A percentile compares a stretch with the other conserved stretches of the same genome.
Conservation (phyloP, 2,113 vertebrate species). For the Neotragus pygmaeus region DNA sequence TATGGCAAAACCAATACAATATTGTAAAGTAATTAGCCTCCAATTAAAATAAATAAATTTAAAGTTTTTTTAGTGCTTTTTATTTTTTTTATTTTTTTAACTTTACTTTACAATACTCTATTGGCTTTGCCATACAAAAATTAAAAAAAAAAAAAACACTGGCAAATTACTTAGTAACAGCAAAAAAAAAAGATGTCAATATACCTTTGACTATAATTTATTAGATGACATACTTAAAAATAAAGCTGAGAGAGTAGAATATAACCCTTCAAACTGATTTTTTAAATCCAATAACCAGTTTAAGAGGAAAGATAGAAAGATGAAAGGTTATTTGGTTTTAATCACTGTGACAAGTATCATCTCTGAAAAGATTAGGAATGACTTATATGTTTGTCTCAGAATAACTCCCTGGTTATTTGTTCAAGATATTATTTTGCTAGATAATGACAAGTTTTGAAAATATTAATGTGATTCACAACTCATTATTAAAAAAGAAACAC, state of each 20-base stretch:
- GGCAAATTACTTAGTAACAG: too few relatives aligned
- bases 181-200: neutral
- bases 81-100: too few relatives aligned
- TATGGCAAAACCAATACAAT: too few relatives aligned
- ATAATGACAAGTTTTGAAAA: neutral
- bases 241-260: neutral
- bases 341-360: neutral
- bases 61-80: too few relatives aligned
- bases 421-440: neutral
- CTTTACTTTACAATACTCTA: too few relatives aligned
- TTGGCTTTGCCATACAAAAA: too few relatives aligned
- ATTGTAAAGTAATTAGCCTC: too few relatives aligned
- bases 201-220: neutral
- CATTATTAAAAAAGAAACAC: neutral
- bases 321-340: neutral
- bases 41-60: too few relatives aligned
- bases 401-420: neutral
- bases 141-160: too few relatives aligned
- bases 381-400: neutral
- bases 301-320: conserved; percentile 1
- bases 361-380: neutral
- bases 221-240: neutral
- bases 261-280: neutral
- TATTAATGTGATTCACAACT: neutral
- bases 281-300: neutral